These are phyloP conservation scores for Gambusia yucatana DNA, from an alignment of 2,797 vertebrate species.

Conservation along the genomic window DNA sequence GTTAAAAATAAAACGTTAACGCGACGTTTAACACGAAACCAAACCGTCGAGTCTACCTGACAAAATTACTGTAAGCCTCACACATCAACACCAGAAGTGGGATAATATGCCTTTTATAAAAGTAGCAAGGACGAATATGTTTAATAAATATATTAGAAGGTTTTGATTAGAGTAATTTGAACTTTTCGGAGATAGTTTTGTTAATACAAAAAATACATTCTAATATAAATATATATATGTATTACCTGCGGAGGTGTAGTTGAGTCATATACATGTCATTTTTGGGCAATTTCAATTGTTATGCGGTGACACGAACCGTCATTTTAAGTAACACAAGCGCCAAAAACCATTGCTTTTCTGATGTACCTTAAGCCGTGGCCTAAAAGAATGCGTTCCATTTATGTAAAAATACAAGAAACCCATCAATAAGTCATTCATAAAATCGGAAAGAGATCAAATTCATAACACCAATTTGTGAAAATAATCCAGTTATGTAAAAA, in stretches of 20 bases:
- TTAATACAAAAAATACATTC: neutral
- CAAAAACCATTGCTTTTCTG: conserved; percentile 42
- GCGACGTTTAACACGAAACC: conserved; percentile 1
- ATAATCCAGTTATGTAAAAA: neutral
- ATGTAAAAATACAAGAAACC: neutral
- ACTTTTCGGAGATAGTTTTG: neutral
- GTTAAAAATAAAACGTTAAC: neutral
- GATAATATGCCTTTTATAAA: neutral
- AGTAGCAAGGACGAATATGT: neutral
- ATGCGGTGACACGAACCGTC: too few species aligned
- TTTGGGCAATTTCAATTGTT: neutral
- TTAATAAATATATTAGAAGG: neutral
- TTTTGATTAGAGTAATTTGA: neutral
- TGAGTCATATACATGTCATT: neutral
- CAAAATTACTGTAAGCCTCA: neutral
- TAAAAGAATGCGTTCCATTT: conserved; percentile 12
- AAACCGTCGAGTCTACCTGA: neutral
- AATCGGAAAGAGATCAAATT: neutral
- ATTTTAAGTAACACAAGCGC: conserved; percentile 35
- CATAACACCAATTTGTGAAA: neutral
- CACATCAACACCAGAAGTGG: neutral
- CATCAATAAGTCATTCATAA: fast-evolving
- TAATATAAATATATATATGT: neutral
- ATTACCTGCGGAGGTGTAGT: neutral
- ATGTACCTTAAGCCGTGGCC: conserved; percentile 58